Base-by-base conservation (phyloP, 2,888 invertebrate genomes). In the Chrysolina haemoptera region DNA sequence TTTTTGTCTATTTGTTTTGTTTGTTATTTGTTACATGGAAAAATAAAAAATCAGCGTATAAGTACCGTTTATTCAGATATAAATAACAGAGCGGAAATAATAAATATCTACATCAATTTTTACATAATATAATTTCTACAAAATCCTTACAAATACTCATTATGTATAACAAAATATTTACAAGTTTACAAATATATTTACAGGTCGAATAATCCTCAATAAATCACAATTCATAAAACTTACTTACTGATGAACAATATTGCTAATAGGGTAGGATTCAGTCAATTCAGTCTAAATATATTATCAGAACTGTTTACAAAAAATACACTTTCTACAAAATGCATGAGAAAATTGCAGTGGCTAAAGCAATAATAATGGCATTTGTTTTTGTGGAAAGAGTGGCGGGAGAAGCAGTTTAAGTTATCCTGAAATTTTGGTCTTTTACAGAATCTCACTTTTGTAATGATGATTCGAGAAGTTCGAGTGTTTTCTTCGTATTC, bases 211-310 rank as follows among this genome's bases (percentile, higher is more conserved):
- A 81, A 80, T 82, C 82, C 80, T 81, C 81, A 81, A 77, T 80
- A 81, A 80, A 82, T 82, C 82, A 82, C 81, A 81, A 77, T 79
- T 72, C 70, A 74, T 77, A 64, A 78, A 75, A 75, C 70, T 76
- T 77, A 78, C 76, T 69, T 76, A 80, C 74, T 73, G 71, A 68
- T 79, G 70, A 76, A 77, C 75, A 80, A 82, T 85, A 85, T 85
- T 85, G 84, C 85, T 84, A 83, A 81, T 80, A 82, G 80, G 82
- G 81, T 82, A 85, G 82, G 83, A 82, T 80, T 85, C 85, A 85
- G 85, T 84, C 85, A 48, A 76, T 77, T 79, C 76, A 77, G 77
- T 79, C 77, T 79, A 79, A 67, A 55, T 68, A 46, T 20, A 50
- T n/a, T 53, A 68, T 69, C 46, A 70, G 59, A 50, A 71, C 68